These are phyloP conservation scores for Luperina testacea DNA, from an alignment of 2,888 invertebrate species.

Conservation along the genomic window DNA sequence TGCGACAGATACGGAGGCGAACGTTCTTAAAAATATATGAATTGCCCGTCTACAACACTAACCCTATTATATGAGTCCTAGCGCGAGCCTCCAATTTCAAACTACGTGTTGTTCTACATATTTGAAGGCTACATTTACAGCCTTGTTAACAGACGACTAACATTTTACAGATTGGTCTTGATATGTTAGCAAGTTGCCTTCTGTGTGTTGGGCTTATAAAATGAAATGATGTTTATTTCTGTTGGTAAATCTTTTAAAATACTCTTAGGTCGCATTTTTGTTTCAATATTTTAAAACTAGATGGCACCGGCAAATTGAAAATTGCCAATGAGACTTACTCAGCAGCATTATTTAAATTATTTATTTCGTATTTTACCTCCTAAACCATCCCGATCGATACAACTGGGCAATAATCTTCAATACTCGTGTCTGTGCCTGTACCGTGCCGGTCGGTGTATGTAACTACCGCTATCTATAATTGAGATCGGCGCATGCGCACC, in stretches of 20 bases:
- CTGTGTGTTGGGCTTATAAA: neutral
- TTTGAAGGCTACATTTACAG: constrained; percentile 20
- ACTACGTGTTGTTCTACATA: neutral
- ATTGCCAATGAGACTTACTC: neutral
- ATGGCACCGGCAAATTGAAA: neutral
- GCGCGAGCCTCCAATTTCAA: neutral
- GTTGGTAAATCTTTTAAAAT: neutral
- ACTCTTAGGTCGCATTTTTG: neutral
- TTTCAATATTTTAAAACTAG: neutral
- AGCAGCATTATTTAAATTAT: too few species aligned
- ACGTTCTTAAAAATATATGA: neutral
- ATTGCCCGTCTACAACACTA: neutral
- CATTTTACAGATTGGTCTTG: neutral
- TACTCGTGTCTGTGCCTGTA: constrained; percentile 51
- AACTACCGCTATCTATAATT: constrained; percentile 79
- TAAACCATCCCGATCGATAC: too few species aligned
- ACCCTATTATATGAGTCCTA: neutral
- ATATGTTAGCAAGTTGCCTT: neutral
- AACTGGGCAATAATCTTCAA: neutral
- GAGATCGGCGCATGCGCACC: constrained; percentile 72
- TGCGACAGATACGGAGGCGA: neutral
- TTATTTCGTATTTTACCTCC: too few species aligned
- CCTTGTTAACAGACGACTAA: neutral
- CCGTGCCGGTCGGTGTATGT: constrained; percentile 54
- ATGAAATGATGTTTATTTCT: neutral